Base-by-base conservation (phyloP, 2,797 vertebrate species). In the Halcyon smyrnensis region DNA sequence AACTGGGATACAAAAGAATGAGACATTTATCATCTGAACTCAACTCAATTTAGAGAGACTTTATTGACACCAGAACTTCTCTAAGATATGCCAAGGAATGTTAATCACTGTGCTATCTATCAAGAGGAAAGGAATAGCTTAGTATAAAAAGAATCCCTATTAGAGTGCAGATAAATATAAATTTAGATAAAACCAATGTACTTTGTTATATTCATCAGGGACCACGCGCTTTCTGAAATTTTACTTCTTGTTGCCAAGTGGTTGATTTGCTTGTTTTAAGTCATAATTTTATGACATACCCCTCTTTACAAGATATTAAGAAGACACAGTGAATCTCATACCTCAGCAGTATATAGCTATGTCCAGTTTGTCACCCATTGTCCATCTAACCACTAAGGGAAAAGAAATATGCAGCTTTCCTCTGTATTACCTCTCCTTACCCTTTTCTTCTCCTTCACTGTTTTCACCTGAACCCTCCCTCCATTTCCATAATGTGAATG, bases 61-160 rank as follows among this genome's bases (percentile, higher is more conserved):
- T 97, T 97, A 97, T 97, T 96, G 90, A 94, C 96, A 96, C 86
- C 95, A 97, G 94, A 96, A 94, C 81, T 92, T 92, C 86, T 94
- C 50, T 60, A 41, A 84, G 74, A 90, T 67, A 46, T 95, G 93
- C 95, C 95, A 97, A 96, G 70, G 88, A 95, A 96, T 97, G 91
- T 80, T 97, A 95, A 90, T 97, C 53, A 9, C 48, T 90, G 51
- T 80, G 71, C 60, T 95, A 87, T 95, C 96, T 95, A 57, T 90
- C 90, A 90, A 90, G 88, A 93, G 71, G 53, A 80, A 92, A 83
- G 50, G 60, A 85, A 87, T 54, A 89, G 53, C 23, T 77, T 64
- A 36, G 82, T 75, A 74, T 93, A 90, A 89, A 95, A 95, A 68
- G 43, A 73, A 8, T 3, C 73, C 16, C 81, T 94, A 91, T 75